phyloP scores from a whole-genome alignment of 2,797 vertebrate species.

The Iguana delicatissima region DNA sequence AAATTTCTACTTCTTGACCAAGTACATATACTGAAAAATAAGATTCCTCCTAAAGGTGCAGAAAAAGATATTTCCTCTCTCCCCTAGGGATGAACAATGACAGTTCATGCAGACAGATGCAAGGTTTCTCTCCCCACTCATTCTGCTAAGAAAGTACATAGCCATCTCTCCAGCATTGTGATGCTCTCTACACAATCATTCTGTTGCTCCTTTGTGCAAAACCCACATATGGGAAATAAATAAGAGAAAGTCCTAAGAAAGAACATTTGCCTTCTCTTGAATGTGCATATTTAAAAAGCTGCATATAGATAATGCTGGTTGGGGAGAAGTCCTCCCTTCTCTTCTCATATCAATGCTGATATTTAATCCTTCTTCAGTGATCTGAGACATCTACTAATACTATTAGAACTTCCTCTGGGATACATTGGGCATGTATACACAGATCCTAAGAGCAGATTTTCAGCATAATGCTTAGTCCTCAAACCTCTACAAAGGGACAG shows the following conservation, averaged over 20 bases:
- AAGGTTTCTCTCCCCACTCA: background rate
- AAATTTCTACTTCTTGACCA: background rate
- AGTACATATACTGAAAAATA: background rate
- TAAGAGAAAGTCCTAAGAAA: slow-evolving; percentile 2
- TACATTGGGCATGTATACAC: background rate
- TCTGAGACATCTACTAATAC: background rate
- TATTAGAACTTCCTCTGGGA: background rate
- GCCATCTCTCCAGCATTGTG: background rate
- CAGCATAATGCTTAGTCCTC: background rate
- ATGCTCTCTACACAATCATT: background rate
- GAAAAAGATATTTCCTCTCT: background rate
- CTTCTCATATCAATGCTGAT: background rate
- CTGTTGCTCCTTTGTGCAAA: background rate
- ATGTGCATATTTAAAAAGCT: background rate
- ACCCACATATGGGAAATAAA: slow-evolving; percentile 3
- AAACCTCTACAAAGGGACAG: background rate
- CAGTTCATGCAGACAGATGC: background rate
- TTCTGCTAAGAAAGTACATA: background rate
- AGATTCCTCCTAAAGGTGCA: background rate
- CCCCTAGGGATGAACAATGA: no score
- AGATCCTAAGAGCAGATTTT: background rate
- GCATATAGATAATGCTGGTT: background rate
- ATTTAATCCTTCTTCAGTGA: background rate
- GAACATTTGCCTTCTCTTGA: background rate
- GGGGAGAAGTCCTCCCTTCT: background rate